Evolutionary conservation across 2,888 invertebrate species (phyloP), one percentile per base, ranked within the genome.

Genomic region (Leptodirus hochenwartii): DNA sequence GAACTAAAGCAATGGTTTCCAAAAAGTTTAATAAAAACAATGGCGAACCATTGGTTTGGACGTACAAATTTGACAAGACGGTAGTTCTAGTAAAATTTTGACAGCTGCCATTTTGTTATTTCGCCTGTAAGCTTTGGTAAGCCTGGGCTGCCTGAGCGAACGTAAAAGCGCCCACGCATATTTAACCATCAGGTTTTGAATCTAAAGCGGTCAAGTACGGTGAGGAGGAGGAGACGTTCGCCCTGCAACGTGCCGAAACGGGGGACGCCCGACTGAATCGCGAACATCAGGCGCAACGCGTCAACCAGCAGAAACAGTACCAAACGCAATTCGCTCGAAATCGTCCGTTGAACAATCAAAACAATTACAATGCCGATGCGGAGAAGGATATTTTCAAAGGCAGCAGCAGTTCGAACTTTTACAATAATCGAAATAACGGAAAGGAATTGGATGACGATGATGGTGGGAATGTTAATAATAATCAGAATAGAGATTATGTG

Each of bases 351-450:
- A 37, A 34, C 17, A 47, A 49, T 35, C 44, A 44, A 34, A 47
- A 45, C 37, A 51, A 47, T 38, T 53, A 53, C 34, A 36, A 32
- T 23, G 35, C 43, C 26, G 43, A 48, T 34, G 42, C 42, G 33
- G 53, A 56, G 15, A 42, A 67, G 33, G 75, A 76, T 43, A 61
- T 66, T 33, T 69, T 76, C 34, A 69, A 70, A 41, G 68, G 69
- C 24, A 74, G 76, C 14, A 75, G 75, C 48, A 76, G 75, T 34
- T 75, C 77, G 2, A 75, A 78, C 52, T 78, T 77, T 58, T 78
- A 73, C 54, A 72, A 73, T 41, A 68, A 66, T 45, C 57, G 62
- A 27, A 66, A 69, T 46, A 60, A 61, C 22, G 67, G 68, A 5
- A 64, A 66, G 40, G 67, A 69, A 46, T 58, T 55, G 29, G 59